Conservation (phyloP, 2,888 invertebrate genomes). For the Limnephilus lunatus region DNA sequence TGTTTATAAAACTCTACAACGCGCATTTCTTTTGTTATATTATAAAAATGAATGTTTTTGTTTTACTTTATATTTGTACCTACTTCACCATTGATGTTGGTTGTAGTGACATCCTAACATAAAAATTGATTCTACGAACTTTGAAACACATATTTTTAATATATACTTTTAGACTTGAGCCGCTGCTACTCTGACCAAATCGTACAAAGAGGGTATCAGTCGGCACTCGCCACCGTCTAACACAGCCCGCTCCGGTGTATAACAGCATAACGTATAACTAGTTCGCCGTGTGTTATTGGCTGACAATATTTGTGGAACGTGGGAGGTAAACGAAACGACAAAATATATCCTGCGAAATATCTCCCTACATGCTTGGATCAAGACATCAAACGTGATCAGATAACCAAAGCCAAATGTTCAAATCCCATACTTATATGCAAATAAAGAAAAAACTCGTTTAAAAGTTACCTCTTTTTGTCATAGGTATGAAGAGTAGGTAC, state of each 20-base stretch:
- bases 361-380: neutral
- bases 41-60: no score
- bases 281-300: constrained; percentile 49
- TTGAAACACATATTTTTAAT: neutral
- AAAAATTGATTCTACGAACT: neutral
- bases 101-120: no score
- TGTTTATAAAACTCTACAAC: no score
- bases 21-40: no score
- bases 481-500: neutral
- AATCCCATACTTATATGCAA: neutral
- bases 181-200: neutral
- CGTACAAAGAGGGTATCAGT: neutral
- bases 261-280: constrained; percentile 19
- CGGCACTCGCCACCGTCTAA: constrained; percentile 39
- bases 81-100: no score
- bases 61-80: no score
- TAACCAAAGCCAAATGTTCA: neutral
- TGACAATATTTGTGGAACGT: constrained; percentile 66
- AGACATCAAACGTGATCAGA: constrained; percentile 22
- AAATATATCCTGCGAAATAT: neutral
- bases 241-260: constrained; percentile 14
- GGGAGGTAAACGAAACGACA: constrained; percentile 27
- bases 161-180: neutral
- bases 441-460: neutral
- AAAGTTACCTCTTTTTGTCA: neutral